Evolutionary conservation across 1,140 invertebrate species (phyloP).

Genomic region (Drosophila malerkotliana): DNA sequence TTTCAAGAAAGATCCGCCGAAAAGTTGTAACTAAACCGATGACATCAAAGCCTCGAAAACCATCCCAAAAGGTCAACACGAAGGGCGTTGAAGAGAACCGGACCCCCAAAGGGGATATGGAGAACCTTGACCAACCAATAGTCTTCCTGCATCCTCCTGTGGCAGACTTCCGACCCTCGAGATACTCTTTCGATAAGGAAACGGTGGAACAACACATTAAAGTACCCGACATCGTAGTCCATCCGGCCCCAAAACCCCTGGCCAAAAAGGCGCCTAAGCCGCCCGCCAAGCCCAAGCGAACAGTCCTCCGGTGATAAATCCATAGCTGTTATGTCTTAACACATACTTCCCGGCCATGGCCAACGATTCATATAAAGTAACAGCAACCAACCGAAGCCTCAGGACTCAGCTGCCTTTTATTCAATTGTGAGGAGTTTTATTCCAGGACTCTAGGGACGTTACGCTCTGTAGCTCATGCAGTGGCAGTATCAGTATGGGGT

Average conservation of each 20-base stretch:
- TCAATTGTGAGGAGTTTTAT: slow-evolving; percentile 18
- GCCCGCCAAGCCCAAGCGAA: slow-evolving; percentile 24
- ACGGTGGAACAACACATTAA: slow-evolving; percentile 11
- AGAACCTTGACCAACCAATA: slow-evolving; percentile 19
- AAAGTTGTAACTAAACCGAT: background rate
- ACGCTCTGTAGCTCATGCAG: slow-evolving; percentile 33
- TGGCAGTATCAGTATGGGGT: slow-evolving; percentile 6
- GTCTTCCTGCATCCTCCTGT: slow-evolving; percentile 54
- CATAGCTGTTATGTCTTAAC: slow-evolving; percentile 39
- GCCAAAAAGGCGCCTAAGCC: slow-evolving; percentile 10
- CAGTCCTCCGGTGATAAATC: slow-evolving; percentile 11
- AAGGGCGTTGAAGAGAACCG: slow-evolving; percentile 3
- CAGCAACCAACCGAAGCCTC: slow-evolving; percentile 33
- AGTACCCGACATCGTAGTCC: background rate
- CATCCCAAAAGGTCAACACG: slow-evolving; percentile 7
- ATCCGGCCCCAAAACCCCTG: background rate
- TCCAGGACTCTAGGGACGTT: slow-evolving; percentile 32
- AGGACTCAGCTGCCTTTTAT: slow-evolving; percentile 44
- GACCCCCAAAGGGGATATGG: slow-evolving; percentile 6
- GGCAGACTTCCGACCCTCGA: slow-evolving; percentile 45
- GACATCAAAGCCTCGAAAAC: background rate
- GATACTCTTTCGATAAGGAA: slow-evolving; percentile 36
- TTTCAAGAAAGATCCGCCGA: background rate
- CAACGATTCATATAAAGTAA: slow-evolving; percentile 33
- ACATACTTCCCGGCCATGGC: slow-evolving; percentile 18